A percentile compares a stretch with the other conserved stretches of the same genome.
These are phyloP conservation scores for Pontoporia blainvillei DNA, from an alignment of 2,113 vertebrate genomes.

Conservation along the genomic window DNA sequence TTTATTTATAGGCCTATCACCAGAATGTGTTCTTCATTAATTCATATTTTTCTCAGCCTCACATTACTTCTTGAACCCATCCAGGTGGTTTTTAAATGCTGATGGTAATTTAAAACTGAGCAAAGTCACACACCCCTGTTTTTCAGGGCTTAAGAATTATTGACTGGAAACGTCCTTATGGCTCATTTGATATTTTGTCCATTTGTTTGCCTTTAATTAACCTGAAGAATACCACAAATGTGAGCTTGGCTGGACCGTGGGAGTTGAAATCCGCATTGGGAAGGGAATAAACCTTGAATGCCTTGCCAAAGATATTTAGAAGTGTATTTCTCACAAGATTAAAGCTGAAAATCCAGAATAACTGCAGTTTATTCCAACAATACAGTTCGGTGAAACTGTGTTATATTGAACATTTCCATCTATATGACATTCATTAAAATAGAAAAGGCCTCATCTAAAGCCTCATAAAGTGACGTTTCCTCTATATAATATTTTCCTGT, in stretches of 20 bases:
- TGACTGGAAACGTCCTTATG: slow-evolving; percentile 51
- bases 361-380: slow-evolving; percentile 42
- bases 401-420: slow-evolving; percentile 36
- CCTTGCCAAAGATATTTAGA: slow-evolving; percentile 55
- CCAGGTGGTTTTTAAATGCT: slow-evolving; percentile 77
- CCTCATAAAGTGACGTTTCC: slow-evolving; percentile 62
- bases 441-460: slow-evolving; percentile 53
- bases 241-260: slow-evolving; percentile 30
- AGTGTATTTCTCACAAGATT: slow-evolving; percentile 54
- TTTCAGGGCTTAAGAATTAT: slow-evolving; percentile 58
- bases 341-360: slow-evolving; percentile 56
- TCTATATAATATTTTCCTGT: slow-evolving; percentile 65
- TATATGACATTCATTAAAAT: slow-evolving; percentile 63
- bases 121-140: slow-evolving; percentile 52
- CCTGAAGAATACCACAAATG: slow-evolving; percentile 39
- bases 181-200: slow-evolving; percentile 67
- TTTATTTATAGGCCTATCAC: slow-evolving; percentile 74
- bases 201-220: slow-evolving; percentile 75
- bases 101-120: slow-evolving; percentile 74
- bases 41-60: slow-evolving; percentile 79
- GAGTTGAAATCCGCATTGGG: slow-evolving; percentile 50
- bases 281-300: slow-evolving; percentile 39
- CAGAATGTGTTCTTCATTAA: slow-evolving; percentile 83
- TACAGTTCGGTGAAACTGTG: slow-evolving; percentile 14
- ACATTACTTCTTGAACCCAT: slow-evolving; percentile 77